Conservation (phyloP, 2,113 vertebrate genomes). For the Centropus bengalensis region DNA sequence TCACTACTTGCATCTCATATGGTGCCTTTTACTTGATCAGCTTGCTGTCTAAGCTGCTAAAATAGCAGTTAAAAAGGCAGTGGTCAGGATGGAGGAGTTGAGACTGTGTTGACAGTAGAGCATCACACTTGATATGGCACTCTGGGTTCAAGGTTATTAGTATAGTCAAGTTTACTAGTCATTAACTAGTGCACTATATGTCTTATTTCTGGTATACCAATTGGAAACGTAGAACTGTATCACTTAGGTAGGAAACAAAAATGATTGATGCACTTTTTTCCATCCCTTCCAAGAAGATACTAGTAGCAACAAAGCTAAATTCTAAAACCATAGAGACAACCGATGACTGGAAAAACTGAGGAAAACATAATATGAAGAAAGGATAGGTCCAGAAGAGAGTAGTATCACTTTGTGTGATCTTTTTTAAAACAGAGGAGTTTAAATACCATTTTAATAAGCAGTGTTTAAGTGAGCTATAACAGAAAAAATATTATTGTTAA, state of each 20-base stretch:
- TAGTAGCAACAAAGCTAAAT: not conserved
- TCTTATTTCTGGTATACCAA: not conserved
- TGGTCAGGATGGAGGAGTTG: too few relatives aligned
- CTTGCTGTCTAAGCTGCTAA: too few relatives aligned
- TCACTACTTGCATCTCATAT: too few relatives aligned
- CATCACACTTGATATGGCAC: not conserved
- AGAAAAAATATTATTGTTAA: not conserved
- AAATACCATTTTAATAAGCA: not conserved
- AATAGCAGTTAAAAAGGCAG: too few relatives aligned
- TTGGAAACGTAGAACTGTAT: not conserved
- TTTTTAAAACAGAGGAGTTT: not conserved
- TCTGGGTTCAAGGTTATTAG: not conserved
- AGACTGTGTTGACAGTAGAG: not conserved
- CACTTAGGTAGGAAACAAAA: not conserved
- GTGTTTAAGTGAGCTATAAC: not conserved
- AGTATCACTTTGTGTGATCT: not conserved
- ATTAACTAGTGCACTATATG: not conserved
- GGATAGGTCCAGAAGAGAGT: not conserved
- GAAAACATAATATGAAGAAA: not conserved
- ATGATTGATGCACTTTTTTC: not conserved
- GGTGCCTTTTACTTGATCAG: too few relatives aligned
- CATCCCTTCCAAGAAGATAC: not conserved
- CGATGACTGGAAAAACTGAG: not conserved
- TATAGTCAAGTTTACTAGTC: not conserved
- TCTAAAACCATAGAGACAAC: not conserved